Conservation (phyloP, 2,888 invertebrate species). For the Argyra leucocephala region DNA sequence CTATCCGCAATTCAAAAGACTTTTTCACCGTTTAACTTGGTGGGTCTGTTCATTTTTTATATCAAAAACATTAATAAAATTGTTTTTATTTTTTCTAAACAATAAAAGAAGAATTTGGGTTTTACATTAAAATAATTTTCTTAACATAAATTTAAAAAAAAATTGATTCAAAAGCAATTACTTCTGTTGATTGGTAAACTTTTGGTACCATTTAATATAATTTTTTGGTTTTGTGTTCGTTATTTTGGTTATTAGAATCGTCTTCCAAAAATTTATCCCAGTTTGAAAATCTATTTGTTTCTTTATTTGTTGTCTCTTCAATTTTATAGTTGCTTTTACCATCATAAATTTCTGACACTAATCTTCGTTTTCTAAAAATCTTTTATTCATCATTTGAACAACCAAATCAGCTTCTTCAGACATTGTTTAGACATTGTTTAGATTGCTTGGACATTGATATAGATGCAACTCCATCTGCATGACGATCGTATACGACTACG, state of each 20-base stretch:
- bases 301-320: conserved; percentile 82
- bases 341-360: conserved; percentile 87
- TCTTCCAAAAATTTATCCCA: conserved; percentile 78
- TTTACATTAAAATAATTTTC: too few relatives aligned
- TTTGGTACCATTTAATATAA: too few relatives aligned
- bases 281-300: conserved; percentile 66
- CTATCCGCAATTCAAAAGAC: too few relatives aligned
- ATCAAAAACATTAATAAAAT: too few relatives aligned
- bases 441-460: conserved; percentile 80
- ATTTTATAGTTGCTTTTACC: conserved; percentile 88
- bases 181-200: too few relatives aligned
- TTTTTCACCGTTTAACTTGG: too few relatives aligned
- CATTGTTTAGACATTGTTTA: too few relatives aligned
- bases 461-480: conserved; percentile 90
- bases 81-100: too few relatives aligned
- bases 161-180: too few relatives aligned
- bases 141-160: too few relatives aligned
- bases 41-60: too few relatives aligned
- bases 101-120: too few relatives aligned
- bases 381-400: conserved; percentile 73
- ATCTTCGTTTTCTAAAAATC: conserved; percentile 77
- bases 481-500: conserved; percentile 83
- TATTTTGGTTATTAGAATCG: conserved; percentile 30
- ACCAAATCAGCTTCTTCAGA: conserved; percentile 89
- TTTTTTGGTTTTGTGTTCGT: background rate